phyloP scores from a whole-genome alignment of 2,888 invertebrate species.

The Megaustenia siamemsis region DNA sequence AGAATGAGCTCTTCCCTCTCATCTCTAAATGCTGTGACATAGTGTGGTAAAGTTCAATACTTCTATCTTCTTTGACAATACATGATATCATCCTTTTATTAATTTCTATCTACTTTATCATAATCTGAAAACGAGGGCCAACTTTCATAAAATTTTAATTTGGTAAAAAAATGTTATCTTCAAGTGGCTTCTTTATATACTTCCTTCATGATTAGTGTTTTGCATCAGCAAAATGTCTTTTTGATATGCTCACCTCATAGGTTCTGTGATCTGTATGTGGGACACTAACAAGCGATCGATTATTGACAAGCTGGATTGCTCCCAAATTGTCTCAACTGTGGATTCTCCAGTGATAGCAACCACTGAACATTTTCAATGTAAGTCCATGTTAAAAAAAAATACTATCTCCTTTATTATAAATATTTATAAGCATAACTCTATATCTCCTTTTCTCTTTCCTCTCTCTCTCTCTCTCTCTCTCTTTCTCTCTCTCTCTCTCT shows the following conservation, averaged over 20 bases:
- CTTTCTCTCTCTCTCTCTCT: too few relatives aligned
- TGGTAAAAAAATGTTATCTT: background rate
- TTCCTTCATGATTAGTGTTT: background rate
- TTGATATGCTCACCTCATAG: too few relatives aligned
- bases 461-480: too few relatives aligned
- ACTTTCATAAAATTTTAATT: background rate
- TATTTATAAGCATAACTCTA: too few relatives aligned
- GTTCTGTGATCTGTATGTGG: constrained; percentile 94
- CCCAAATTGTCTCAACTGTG: constrained; percentile 83
- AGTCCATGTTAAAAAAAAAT: too few relatives aligned
- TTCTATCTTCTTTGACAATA: background rate
- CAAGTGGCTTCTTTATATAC: background rate
- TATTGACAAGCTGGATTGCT: constrained; percentile 87
- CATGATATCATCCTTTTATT: too few relatives aligned
- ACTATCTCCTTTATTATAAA: too few relatives aligned
- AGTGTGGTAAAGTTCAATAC: too few relatives aligned
- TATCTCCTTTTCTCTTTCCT: too few relatives aligned
- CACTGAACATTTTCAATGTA: constrained; percentile 55
- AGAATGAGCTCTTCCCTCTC: too few relatives aligned
- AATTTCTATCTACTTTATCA: too few relatives aligned
- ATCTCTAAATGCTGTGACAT: too few relatives aligned
- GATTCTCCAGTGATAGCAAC: constrained; percentile 49
- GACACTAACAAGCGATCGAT: constrained; percentile 85
- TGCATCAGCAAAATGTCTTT: background rate
- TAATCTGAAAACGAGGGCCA: background rate